A percentile compares a stretch with the other conserved stretches of the same genome.
These are phyloP conservation scores for Drosophila prostipennis DNA, from an alignment of 2,888 invertebrate genomes.

Conservation along the genomic window DNA sequence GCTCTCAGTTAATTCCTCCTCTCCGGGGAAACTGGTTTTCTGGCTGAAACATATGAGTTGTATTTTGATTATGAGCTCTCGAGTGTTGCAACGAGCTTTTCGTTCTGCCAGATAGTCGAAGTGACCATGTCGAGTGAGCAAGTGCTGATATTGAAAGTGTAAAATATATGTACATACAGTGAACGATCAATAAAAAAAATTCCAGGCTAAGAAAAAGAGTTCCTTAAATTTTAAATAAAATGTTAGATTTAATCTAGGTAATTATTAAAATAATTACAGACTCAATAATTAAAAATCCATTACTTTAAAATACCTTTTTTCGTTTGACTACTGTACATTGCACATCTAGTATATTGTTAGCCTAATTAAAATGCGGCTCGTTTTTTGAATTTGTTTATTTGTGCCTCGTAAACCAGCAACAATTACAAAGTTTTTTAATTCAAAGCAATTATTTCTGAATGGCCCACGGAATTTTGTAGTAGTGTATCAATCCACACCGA, in stretches of 20 bases:
- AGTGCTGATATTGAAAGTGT: slow-evolving; percentile 20
- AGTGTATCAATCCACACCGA: background rate
- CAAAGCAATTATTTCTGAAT: background rate
- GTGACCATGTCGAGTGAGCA: slow-evolving; percentile 8
- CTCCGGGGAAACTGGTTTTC: slow-evolving; percentile 50
- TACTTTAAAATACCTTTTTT: too few species aligned
- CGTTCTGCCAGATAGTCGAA: slow-evolving; percentile 5
- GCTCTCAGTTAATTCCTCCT: slow-evolving; percentile 5
- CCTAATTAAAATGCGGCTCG: slow-evolving; percentile 14
- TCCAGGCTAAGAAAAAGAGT: too few species aligned
- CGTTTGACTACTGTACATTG: background rate
- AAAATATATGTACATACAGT: slow-evolving; percentile 3
- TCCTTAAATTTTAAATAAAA: background rate
- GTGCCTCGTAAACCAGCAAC: background rate
- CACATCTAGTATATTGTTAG: background rate
- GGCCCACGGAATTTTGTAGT: too few species aligned
- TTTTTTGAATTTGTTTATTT: background rate
- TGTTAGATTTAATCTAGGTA: background rate
- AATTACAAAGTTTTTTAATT: background rate
- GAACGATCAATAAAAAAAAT: too few species aligned
- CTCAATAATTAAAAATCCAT: background rate
- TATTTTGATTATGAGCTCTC: slow-evolving; percentile 12
- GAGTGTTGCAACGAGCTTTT: slow-evolving; percentile 16
- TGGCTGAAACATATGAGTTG: slow-evolving; percentile 5
- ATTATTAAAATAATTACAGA: background rate